Evolutionary conservation across 2,797 vertebrate genomes (phyloP).

Genomic region (Neoniphon sammara): DNA sequence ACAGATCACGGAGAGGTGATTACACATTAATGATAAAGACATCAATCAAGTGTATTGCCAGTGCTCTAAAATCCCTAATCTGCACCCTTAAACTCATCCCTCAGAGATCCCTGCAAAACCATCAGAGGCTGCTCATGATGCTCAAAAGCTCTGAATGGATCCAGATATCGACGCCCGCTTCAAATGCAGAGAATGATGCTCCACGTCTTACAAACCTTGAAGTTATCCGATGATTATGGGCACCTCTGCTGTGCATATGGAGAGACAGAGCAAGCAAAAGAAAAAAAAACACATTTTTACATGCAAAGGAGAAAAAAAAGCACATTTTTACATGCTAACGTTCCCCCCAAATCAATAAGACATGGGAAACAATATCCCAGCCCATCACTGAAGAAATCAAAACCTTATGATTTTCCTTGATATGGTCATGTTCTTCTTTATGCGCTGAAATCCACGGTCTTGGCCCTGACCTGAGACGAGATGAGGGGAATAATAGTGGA

Average conservation of each 20-base stretch:
- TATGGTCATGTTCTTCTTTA: conserved; percentile 26
- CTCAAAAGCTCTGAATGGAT: background rate
- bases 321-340: conserved; percentile 41
- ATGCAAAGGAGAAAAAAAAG: conserved; percentile 22
- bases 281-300: conserved; percentile 58
- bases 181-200: background rate
- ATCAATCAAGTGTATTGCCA: background rate
- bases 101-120: background rate
- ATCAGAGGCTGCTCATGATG: conserved; percentile 12
- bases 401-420: conserved; percentile 33
- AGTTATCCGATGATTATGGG: background rate
- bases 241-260: conserved; percentile 24
- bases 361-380: conserved; percentile 51
- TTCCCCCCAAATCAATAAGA: conserved; percentile 49
- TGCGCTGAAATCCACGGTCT: background rate
- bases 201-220: background rate
- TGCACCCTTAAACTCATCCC: background rate
- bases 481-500: conserved; percentile 28
- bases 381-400: conserved; percentile 38
- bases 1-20: background rate
- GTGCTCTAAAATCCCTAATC: background rate
- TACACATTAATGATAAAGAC: background rate
- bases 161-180: conserved; percentile 5
- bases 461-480: conserved; percentile 32
- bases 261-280: conserved; percentile 12